Evolutionary conservation across 2,888 invertebrate species (phyloP).

Genomic region (Ceratothoa steindachneri): DNA sequence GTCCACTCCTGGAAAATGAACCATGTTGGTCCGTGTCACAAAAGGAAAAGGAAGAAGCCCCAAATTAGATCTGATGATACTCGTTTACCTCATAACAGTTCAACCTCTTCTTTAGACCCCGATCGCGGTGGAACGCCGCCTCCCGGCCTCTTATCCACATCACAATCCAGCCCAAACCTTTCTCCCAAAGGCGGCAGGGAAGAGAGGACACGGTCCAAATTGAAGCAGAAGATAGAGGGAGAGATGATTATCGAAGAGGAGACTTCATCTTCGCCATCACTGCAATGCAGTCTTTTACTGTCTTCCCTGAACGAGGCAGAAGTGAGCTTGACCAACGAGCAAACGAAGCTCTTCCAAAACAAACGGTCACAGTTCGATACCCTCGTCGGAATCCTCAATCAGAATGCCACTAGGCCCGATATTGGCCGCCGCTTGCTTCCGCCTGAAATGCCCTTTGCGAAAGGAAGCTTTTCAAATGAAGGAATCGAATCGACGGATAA

Average conservation of each 20-base stretch:
- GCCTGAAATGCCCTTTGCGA: too few relatives aligned
- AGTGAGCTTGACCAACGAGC: conserved; percentile 21
- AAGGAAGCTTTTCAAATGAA: too few relatives aligned
- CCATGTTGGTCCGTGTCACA: conserved; percentile 15
- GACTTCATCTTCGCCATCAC: background rate
- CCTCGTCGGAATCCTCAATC: conserved; percentile 28
- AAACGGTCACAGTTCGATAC: conserved; percentile 27
- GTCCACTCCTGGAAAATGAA: conserved; percentile 36
- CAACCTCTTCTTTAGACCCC: background rate
- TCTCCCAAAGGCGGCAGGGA: background rate
- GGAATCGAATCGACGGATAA: too few relatives aligned
- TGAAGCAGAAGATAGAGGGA: background rate
- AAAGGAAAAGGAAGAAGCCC: background rate
- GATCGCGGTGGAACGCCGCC: background rate
- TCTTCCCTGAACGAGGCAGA: conserved; percentile 22
- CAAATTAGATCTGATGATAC: background rate
- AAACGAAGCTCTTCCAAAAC: conserved; percentile 23
- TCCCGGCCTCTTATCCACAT: background rate
- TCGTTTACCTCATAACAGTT: background rate
- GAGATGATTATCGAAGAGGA: background rate
- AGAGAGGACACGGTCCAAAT: background rate
- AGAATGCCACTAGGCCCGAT: background rate
- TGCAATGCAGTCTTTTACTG: background rate
- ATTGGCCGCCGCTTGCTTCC: background rate
- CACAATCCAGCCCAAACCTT: background rate